These are phyloP conservation scores for Melierax canorus DNA, from an alignment of 2,113 vertebrate species.

Conservation along the genomic window DNA sequence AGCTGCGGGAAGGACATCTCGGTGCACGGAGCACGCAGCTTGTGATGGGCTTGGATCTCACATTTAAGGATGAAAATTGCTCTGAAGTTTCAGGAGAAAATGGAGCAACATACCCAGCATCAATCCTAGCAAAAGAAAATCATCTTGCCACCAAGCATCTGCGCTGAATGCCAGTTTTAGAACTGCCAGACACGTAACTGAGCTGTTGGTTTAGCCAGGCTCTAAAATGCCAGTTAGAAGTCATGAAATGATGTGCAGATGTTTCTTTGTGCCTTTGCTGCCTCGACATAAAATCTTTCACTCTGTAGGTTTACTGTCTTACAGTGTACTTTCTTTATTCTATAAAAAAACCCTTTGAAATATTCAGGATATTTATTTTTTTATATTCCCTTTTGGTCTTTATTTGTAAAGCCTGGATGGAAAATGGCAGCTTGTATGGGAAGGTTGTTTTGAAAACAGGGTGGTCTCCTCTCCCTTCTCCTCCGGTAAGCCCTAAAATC, in stretches of 20 bases:
- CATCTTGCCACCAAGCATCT: conserved; percentile 35
- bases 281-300: not conserved
- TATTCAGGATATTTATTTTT: not conserved
- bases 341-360: not conserved
- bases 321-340: not conserved
- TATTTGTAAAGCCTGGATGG: not conserved
- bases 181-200: not conserved
- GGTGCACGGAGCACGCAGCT: not conserved
- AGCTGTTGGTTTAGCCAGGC: not conserved
- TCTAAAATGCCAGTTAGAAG: conserved; percentile 14
- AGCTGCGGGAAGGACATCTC: not conserved
- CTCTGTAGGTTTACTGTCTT: not conserved
- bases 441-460: not conserved
- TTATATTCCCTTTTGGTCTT: not conserved
- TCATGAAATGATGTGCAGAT: not conserved
- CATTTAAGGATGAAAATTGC: not conserved
- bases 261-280: conserved; percentile 21
- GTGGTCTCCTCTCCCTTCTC: not conserved
- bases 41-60: not conserved
- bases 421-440: not conserved
- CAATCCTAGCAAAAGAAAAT: conserved; percentile 20
- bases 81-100: conserved; percentile 14
- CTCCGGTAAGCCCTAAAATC: not conserved
- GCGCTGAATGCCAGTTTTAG: not conserved
- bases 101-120: not conserved